Evolutionary conservation across 2,113 vertebrate genomes (phyloP), one percentile per base, ranked within the genome.

Genomic region (Steatornis caripensis): DNA sequence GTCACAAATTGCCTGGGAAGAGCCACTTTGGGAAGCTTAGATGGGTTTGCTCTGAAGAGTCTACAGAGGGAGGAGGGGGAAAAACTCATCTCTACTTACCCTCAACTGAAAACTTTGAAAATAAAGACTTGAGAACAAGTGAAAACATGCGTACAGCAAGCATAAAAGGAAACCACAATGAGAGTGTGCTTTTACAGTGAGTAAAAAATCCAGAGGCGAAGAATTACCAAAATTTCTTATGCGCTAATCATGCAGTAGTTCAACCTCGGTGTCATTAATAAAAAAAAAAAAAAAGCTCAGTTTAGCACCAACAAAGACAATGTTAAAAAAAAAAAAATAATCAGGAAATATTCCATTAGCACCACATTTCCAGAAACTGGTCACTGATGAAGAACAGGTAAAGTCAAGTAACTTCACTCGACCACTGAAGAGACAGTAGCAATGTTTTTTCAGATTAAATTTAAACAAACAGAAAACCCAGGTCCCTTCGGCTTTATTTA

Each of bases 21-120:
- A 92, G 61, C 24, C 41, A 12, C 84, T 91, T 10, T 15, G 93
- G 80, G 37, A 81, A 84, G 81, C 77, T 93, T 66, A 80, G 27
- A 77, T 62, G 8, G n/a, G 49, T 62, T 93, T 85, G 83, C 53
- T 84, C 29, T 77, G 19, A 34, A 79, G 26, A 81, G 75, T 69
- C 72, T 89, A 75, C 18, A 65, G 43, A 54, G 41, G 81, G 60
- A 86, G 7, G 7, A n/a, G 20, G 65, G 71, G 53, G 18, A 23
- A 53, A 71, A 92, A 54, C 86, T 95, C 89, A 68, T 87, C 95
- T 84, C 75, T 95, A 94, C 97, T 95, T 93, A 97, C 79, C 91
- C 93, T 94, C 81, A 92, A 96, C 34, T 51, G 68, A 92, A 95
- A 90, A 95, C 86, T 48, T 86, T 74, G 70, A 93, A 96, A 83